Evolutionary conservation across 2,797 vertebrate species (phyloP), one percentile per base, ranked within the genome.

Genomic region (Atherinosoma microstoma): DNA sequence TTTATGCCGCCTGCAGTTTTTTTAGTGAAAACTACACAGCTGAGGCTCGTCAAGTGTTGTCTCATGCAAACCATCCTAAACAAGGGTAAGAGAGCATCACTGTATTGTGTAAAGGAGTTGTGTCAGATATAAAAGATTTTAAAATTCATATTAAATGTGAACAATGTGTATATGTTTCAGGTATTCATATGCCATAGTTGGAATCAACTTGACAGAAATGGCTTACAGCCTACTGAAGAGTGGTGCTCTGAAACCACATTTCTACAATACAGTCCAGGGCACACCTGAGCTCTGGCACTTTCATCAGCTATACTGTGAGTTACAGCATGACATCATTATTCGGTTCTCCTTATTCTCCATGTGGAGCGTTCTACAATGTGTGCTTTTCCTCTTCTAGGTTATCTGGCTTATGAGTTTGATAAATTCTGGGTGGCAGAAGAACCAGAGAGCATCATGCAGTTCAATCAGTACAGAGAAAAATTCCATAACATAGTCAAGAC

Each of bases 141-240:
- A 67, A 8, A 47, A 59, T 32, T 18, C 16, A 0, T 24, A 2
- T 38, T 57, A 10, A 57, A 47, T 13, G 35, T 3, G 8, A 53
- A 42, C 5, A 4, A 9, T 42, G 15, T 35, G 20, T 49, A 15
- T 9, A 34, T 78, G 0, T 94, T 92, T 30, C 85, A 99, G 98
- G 68, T 99, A 99, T 79, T 99, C 98, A 0, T 99, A 99, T 74
- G 98, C 98, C 84, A 99, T 99, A 78, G 98, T 99, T 87, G 98
- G 98, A 65, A 99, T 99, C 87, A 99, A 99, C 84, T 91, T 99
- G 88, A 99, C 98, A 27, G 98, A 99, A 90, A 99, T 99, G 98
- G 97, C 97, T 0, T 99, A 98, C 83, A 98, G 97, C 88, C 91
- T 99, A 57, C 93, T 99, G 70, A 97, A 94, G 93, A 97, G 90